Conservation (phyloP, 2,888 invertebrate species). For the Pseudococcus viburni region DNA sequence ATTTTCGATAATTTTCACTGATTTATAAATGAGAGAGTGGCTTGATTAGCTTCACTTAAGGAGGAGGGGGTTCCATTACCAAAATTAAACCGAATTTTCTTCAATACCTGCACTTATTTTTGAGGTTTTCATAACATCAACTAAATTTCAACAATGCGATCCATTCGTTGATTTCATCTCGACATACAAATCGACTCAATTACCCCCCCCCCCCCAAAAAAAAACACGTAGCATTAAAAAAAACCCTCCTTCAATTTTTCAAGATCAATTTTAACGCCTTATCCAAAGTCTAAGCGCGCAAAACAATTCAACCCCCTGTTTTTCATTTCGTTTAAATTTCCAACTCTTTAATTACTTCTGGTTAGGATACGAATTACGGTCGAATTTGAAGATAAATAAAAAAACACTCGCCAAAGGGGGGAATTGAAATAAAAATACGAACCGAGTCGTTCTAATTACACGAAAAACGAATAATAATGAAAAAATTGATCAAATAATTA, state of each 20-base stretch:
- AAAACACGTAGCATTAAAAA: too few relatives aligned
- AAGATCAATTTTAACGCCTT: background rate
- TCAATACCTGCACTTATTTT: too few relatives aligned
- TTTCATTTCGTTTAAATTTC: background rate
- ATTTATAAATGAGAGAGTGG: too few relatives aligned
- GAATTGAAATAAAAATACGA: background rate
- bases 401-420: background rate
- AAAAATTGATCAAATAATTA: slow-evolving; percentile 48
- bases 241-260: background rate
- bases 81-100: too few relatives aligned
- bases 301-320: background rate
- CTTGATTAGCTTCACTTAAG: too few relatives aligned
- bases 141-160: too few relatives aligned
- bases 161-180: too few relatives aligned
- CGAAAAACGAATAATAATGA: slow-evolving; percentile 33
- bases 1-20: too few relatives aligned
- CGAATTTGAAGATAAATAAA: background rate
- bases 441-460: background rate
- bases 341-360: background rate
- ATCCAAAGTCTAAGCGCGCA: background rate
- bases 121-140: too few relatives aligned
- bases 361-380: background rate
- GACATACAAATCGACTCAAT: too few relatives aligned
- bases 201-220: too few relatives aligned
- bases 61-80: too few relatives aligned